These are phyloP conservation scores for Pygoscelis antarcticus DNA, from an alignment of 2,113 vertebrate species.

Conservation along the genomic window DNA sequence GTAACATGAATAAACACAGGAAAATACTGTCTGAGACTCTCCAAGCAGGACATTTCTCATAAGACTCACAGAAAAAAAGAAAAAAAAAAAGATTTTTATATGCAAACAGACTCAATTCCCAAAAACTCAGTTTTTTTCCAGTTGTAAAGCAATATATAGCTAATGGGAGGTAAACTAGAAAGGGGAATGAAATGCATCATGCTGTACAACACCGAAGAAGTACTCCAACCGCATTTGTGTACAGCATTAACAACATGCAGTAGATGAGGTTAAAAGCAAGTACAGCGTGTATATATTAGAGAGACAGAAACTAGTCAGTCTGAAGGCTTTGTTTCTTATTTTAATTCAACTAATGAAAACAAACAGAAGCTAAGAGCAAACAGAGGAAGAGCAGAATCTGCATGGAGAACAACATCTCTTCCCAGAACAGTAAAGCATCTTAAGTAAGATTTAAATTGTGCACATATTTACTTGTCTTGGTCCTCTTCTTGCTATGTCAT, in stretches of 20 bases:
- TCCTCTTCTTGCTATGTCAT: slow-evolving; percentile 27
- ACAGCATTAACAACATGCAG: slow-evolving; percentile 60
- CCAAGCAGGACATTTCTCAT: slow-evolving; percentile 59
- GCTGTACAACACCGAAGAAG: slow-evolving; percentile 59
- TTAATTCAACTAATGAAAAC: slow-evolving; percentile 32
- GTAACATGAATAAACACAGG: slow-evolving; percentile 64
- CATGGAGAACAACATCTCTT: neutral
- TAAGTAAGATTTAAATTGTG: neutral
- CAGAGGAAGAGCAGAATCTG: slow-evolving; percentile 22
- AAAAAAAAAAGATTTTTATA: neutral
- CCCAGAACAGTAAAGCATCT: slow-evolving; percentile 2
- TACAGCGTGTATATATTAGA: slow-evolving; percentile 13
- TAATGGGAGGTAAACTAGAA: slow-evolving; percentile 35
- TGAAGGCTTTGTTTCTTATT: slow-evolving; percentile 46
- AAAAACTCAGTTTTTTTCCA: slow-evolving; percentile 27
- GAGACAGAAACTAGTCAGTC: slow-evolving; percentile 33
- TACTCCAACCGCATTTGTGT: slow-evolving; percentile 47
- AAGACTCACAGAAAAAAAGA: slow-evolving; percentile 39
- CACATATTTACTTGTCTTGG: slow-evolving; percentile 35
- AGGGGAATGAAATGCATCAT: slow-evolving; percentile 56
- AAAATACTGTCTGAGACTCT: slow-evolving; percentile 62
- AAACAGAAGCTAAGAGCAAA: slow-evolving; percentile 32
- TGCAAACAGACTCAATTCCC: slow-evolving; percentile 46
- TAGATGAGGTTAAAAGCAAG: slow-evolving; percentile 47
- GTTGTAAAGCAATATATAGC: slow-evolving; percentile 57